Evolutionary conservation across 23 tunicate genomes (phyloP).

Genomic region (Phallusia fumigata): DNA sequence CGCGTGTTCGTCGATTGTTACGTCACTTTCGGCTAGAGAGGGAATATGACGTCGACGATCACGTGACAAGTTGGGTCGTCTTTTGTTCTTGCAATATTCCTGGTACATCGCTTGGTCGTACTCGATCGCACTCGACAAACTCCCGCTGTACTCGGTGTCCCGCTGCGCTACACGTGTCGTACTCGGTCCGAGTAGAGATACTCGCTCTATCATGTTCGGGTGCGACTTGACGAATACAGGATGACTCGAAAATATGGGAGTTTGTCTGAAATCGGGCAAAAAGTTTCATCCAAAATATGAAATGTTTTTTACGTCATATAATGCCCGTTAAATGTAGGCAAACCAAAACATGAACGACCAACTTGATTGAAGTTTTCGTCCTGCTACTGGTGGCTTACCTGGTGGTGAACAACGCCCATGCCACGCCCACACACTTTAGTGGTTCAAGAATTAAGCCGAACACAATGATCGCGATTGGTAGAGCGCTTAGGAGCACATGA

Average conservation of each 20-base stretch:
- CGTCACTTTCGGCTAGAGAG: slow-evolving; percentile 43
- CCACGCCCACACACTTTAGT: slow-evolving; percentile 52
- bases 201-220: slow-evolving; percentile 25
- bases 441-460: slow-evolving; percentile 66
- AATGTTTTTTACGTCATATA: too few relatives aligned
- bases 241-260: slow-evolving; percentile 64
- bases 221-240: slow-evolving; percentile 69
- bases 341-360: background rate
- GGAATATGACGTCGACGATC: slow-evolving; percentile 53
- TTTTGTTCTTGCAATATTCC: slow-evolving; percentile 48
- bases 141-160: background rate
- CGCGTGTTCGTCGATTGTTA: slow-evolving; percentile 25
- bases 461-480: slow-evolving; percentile 55
- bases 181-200: slow-evolving; percentile 25
- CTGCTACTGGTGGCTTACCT: slow-evolving; percentile 42
- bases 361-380: too few relatives aligned
- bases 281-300: background rate
- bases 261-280: slow-evolving; percentile 41
- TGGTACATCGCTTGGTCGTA: slow-evolving; percentile 45
- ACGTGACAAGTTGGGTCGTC: slow-evolving; percentile 34
- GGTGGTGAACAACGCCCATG: slow-evolving; percentile 60
- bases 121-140: slow-evolving; percentile 15
- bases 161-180: background rate
- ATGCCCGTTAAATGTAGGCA: background rate
- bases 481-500: slow-evolving; percentile 31